Evolutionary conservation across 2,888 invertebrate species (phyloP).

Genomic region (Tenthredo livida): DNA sequence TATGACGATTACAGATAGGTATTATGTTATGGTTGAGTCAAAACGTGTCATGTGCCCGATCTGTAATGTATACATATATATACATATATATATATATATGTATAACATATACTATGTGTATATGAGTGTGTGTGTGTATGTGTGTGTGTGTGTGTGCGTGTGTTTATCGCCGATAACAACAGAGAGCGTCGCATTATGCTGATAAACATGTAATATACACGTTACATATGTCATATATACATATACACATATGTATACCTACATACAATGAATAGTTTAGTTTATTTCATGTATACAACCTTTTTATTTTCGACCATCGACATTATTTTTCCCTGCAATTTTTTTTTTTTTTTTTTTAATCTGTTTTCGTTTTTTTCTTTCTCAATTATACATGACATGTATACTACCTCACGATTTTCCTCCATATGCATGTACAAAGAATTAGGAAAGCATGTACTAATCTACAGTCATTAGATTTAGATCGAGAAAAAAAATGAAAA

Average conservation of each 20-base stretch:
- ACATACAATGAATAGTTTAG: background rate
- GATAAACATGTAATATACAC: background rate
- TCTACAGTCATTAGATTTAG: too few species aligned
- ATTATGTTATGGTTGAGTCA: background rate
- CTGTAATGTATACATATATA: background rate
- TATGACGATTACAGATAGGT: background rate
- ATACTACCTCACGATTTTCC: too few species aligned
- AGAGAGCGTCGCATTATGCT: background rate
- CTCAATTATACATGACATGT: background rate
- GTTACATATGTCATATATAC: background rate
- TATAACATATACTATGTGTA: background rate
- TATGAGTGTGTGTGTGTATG: background rate
- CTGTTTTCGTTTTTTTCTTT: too few species aligned
- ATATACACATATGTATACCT: too few species aligned
- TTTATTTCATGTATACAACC: background rate
- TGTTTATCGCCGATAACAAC: background rate
- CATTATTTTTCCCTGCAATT: too few species aligned
- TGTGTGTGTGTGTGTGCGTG: background rate
- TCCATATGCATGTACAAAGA: too few species aligned
- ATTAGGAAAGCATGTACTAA: too few species aligned
- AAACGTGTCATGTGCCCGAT: background rate
- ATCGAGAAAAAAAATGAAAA: too few species aligned
- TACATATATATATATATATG: background rate
- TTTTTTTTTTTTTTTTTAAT: too few species aligned
- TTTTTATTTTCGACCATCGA: background rate